Evolutionary conservation across 2,113 vertebrate species (phyloP), one percentile per base, ranked within the genome.

Genomic region (Xyrauchen texanus): DNA sequence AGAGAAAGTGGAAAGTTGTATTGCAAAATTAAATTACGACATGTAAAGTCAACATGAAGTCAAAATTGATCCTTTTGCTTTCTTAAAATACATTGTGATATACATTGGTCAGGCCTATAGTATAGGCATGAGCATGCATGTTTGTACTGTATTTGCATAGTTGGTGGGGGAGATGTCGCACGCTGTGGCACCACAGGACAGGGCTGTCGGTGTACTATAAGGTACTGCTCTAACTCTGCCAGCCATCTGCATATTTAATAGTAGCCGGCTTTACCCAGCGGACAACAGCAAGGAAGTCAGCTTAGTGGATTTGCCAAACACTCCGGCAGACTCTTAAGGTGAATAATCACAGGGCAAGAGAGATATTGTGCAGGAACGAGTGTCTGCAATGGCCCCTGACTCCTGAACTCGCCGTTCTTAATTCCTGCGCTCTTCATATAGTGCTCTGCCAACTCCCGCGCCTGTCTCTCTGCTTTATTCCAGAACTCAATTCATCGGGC

Each of bases 241-340:
- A 76, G 68, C 79, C 83, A 85, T 85, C 84, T 83, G 86, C 86
- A 87, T 87, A 83, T 87, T 87, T 87, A 86, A 87, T 86, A 80
- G 84, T 76, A 80, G 71, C 73, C 82, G 77, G 83, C 81, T 87
- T 84, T 83, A 83, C 61, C 84, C 76, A 83, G 74, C 53, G 10
- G 52, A 73, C 49, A 75, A n/a, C 73, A 68, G 77, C 74, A 70
- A 76, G 83, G 83, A 84, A 84, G 81, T 82, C 68, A 82, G 85
- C 82, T 84, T 85, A 86, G 84, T 76, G 84, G 82, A 83, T 84
- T 84, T 79, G 80, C 76, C 58, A 49, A 80, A 67, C 57, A 55
- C 81, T 83, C 78, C 8, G 77, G 46, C 9, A 79, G 78, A 62
- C 65, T 83, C 83, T 85, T 74, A 81, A 84, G 80, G 80, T 77